Base-by-base conservation (phyloP, 2,888 invertebrate species). In the Apamea epomidion region DNA sequence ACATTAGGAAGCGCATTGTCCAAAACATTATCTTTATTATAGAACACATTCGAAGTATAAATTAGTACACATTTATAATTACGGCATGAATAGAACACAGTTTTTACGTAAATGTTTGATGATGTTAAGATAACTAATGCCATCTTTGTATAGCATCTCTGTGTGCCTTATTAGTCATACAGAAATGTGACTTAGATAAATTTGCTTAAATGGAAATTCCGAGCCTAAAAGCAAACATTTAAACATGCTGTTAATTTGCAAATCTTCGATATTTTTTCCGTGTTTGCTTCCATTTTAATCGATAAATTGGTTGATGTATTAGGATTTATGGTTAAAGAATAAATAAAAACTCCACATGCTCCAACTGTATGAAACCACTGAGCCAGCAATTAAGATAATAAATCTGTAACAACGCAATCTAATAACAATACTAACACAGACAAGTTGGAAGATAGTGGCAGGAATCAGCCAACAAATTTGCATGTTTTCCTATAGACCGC, bases 401-500 rank as follows among this genome's bases (percentile, higher is more conserved):
- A 83, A 88, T 80, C 83, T 83, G 80, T 86, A 75, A 62, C 75
- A 87, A 67, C 58, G 69, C 74, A 80, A 87, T 84, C 77, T 77
- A 84, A 76, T 88, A 84, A 90, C 84, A 87, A 88, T 83, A 82
- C 76, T 69, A 77, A 87, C 76, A 68, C 78, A 82, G 81, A 86
- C 88, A 82, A 82, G 80, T 84, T 81, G 10, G 79, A 85, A 87
- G 84, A 83, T 86, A 87, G 84, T 85, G 78, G 82, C 86, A 87
- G 85, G 85, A 85, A 87, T 87, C 80, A 75, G 84, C 83, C 85
- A 87, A 84, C 75, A 78, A 84, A 88, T 88, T 88, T 88, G 83
- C 89, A 89, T 90, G 85, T 91, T 87, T 86, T 87, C 83, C 85
- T 89, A 87, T 85, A 82, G 64, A 85, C 72, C 76, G 81, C 76